phyloP scores from a whole-genome alignment of 2,888 invertebrate species.

The Folsomia candida region DNA sequence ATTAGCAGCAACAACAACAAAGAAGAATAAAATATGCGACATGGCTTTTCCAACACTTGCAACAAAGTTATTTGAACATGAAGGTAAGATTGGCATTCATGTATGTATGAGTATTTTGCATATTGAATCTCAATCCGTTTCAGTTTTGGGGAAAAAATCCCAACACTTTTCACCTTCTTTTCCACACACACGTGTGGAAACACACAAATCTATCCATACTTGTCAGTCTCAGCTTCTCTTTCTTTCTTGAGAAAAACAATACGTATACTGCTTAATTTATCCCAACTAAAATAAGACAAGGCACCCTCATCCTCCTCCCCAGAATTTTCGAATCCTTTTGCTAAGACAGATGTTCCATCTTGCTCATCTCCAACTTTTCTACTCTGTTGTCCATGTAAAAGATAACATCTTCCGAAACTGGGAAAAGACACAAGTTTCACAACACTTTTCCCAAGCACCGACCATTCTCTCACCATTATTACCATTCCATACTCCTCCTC shows the following conservation, averaged over 20 bases:
- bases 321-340: too few species aligned
- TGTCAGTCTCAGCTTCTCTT: too few species aligned
- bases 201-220: too few species aligned
- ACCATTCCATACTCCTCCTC: not conserved
- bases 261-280: too few species aligned
- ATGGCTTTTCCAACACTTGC: not conserved
- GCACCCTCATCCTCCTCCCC: too few species aligned
- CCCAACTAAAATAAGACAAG: not conserved
- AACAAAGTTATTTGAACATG: conserved; percentile 5
- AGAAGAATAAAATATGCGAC: not conserved
- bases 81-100: not conserved
- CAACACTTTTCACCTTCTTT: too few species aligned
- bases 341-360: not conserved
- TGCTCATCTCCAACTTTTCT: not conserved
- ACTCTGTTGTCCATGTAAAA: not conserved
- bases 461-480: not conserved
- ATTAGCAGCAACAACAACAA: not conserved
- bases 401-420: not conserved
- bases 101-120: not conserved
- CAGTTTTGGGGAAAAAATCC: not conserved
- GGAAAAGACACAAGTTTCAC: not conserved
- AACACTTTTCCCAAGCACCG: not conserved
- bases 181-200: too few species aligned
- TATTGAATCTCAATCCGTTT: not conserved
- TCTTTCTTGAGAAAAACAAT: too few species aligned